A percentile compares a stretch with the other conserved stretches of the same genome.
Conservation (phyloP, 64 coral and sea anemone genomes). For the Montipora foliosa region DNA sequence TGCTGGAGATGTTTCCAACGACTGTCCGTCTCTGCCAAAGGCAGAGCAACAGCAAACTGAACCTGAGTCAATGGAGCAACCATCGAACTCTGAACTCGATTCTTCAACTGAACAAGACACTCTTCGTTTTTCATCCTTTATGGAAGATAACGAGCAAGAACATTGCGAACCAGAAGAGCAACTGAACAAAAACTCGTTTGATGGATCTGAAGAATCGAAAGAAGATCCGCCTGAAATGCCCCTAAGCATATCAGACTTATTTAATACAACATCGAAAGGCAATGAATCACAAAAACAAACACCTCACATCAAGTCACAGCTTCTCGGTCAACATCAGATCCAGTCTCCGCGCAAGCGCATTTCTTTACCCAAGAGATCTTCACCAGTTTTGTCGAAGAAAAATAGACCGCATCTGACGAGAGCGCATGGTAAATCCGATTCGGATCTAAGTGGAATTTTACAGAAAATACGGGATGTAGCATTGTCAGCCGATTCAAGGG, state of each 20-base stretch:
- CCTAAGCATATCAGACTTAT: constrained; percentile 70
- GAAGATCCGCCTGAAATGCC: neutral
- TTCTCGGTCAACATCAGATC: constrained; percentile 79
- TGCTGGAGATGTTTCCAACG: constrained; percentile 34
- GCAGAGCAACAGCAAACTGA: constrained; percentile 16
- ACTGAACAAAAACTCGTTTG: neutral
- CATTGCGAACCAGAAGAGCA: neutral
- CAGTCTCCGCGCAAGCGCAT: constrained; percentile 30
- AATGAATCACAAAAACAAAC: constrained; percentile 70
- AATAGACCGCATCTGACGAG: constrained; percentile 42
- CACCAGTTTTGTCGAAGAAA: constrained; percentile 76
- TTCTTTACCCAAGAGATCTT: constrained; percentile 80
- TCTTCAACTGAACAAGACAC: constrained; percentile 34
- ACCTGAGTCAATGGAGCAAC: neutral
- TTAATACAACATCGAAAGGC: constrained; percentile 56
- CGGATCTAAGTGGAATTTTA: constrained; percentile 40
- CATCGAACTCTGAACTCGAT: constrained; percentile 5
- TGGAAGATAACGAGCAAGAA: neutral
- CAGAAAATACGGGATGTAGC: constrained; percentile 32
- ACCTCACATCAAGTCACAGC: constrained; percentile 86
- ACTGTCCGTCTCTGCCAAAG: constrained; percentile 43
- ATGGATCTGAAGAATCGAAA: constrained; percentile 18
- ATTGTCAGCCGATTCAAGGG: neutral
- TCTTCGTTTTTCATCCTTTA: neutral
- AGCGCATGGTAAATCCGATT: constrained; percentile 14